A percentile compares a stretch with the other conserved stretches of the same genome.
These are phyloP conservation scores for Tigriopus californicus DNA, from an alignment of 2,888 invertebrate species.

Conservation along the genomic window DNA sequence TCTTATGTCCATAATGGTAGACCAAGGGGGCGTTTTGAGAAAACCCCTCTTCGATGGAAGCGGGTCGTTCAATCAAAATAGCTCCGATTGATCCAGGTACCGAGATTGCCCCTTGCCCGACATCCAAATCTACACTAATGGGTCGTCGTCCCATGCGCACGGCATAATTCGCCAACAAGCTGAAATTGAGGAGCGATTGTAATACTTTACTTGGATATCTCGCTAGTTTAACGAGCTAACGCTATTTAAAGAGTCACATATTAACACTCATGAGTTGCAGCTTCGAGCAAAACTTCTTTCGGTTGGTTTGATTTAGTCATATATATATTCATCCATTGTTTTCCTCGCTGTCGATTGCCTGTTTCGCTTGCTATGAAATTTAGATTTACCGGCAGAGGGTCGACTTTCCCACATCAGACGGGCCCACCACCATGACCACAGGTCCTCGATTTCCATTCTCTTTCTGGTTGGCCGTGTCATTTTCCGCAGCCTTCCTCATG, in stretches of 20 bases:
- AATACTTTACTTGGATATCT: too few relatives aligned
- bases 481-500: constrained; percentile 58
- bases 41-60: constrained; percentile 85
- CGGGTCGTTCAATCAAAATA: constrained; percentile 71
- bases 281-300: too few relatives aligned
- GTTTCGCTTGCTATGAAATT: too few relatives aligned
- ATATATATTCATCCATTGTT: too few relatives aligned
- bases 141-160: constrained; percentile 44
- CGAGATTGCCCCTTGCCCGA: constrained; percentile 79
- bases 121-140: constrained; percentile 82
- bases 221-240: too few relatives aligned
- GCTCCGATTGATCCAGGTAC: constrained; percentile 83
- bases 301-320: too few relatives aligned
- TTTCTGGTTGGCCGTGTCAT: constrained; percentile 20
- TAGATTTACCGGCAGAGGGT: constrained; percentile 51
- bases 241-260: too few relatives aligned
- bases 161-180: constrained; percentile 60
- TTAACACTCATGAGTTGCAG: too few relatives aligned
- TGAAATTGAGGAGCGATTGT: too few relatives aligned
- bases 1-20: constrained; percentile 77
- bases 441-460: constrained; percentile 41
- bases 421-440: constrained; percentile 75
- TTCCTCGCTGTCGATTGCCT: too few relatives aligned
- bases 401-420: constrained; percentile 88
- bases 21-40: constrained; percentile 78